Base-by-base conservation (phyloP, 2,797 vertebrate species). In the Lacerta bilineata region DNA sequence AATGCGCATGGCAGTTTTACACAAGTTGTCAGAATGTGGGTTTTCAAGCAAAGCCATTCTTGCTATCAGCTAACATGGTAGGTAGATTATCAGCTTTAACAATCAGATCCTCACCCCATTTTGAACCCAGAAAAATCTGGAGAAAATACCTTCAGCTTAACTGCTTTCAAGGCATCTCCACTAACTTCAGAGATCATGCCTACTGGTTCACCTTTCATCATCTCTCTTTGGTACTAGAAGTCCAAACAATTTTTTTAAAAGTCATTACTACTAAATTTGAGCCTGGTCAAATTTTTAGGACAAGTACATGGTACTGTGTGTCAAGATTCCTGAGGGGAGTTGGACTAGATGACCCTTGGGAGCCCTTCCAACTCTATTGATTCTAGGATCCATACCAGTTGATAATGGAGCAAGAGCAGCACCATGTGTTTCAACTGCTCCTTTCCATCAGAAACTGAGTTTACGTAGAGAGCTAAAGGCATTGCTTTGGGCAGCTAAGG, bases 11-110 rank as follows among this genome's bases (percentile, higher is more conserved):
- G 20, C 20, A 71, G 3, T 27, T 33, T 33, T 50, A 11, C 5
- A 43, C 68, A 39, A 72, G 13, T 64, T 86, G 91, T 68, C 84
- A 79, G 1, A 11, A 3, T 2, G 20, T 2, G 20, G 20, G 33
- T 61, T 18, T 64, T 80, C 79, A 43, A 55, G 41, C 5, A 59
- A 64, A 11, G 59, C 23, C 79, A 33, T 64, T 27, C 59, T 80
- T 11, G 61, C 61, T 64, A 64, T 23, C 20, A 23, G 33, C 33
- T 50, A 29, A 50, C 13, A 23, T 25, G 20, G 59, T 13, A 64
- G 36, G 33, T 23, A 5, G 10, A 85, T 82, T 89, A 85, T 87
- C 89, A 84, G 87, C 85, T 89, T 94, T 94, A 87, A 92, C 91
- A 89, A 71, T 83, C 87, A 77, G 91, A 93, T 90, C 89, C 75